phyloP scores from a whole-genome alignment of 1,140 invertebrate genomes.

The Calosoma granatense region DNA sequence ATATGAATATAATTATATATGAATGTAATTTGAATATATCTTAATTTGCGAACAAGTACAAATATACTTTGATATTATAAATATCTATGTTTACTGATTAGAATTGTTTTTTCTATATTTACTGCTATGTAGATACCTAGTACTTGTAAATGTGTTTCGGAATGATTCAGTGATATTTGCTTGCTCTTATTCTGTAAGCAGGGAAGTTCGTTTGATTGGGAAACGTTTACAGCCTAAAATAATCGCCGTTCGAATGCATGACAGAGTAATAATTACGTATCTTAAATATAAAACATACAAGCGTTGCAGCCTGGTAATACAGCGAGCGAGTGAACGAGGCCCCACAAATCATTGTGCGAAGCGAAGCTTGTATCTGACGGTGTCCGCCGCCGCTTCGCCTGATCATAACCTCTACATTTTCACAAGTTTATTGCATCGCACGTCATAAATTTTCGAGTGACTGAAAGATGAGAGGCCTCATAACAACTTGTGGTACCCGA shows the following conservation, averaged over 20 bases:
- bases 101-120: too few relatives aligned
- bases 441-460: constrained; percentile 1
- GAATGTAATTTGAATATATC: too few relatives aligned
- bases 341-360: neutral
- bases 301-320: too few relatives aligned
- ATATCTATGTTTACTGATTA: too few relatives aligned
- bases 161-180: too few relatives aligned
- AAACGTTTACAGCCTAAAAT: constrained; percentile 1
- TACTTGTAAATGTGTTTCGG: too few relatives aligned
- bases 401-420: neutral
- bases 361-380: neutral
- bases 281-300: neutral
- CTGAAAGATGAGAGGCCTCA: neutral
- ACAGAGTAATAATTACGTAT: neutral
- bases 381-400: neutral
- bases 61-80: too few relatives aligned
- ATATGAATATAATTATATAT: too few relatives aligned
- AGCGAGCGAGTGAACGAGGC: neutral
- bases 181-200: too few relatives aligned
- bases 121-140: too few relatives aligned
- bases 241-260: neutral
- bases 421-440: constrained; percentile 5
- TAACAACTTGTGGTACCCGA: neutral
- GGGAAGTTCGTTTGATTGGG: too few relatives aligned
- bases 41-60: too few relatives aligned